These are phyloP conservation scores for Porites evermanni DNA, from an alignment of 92 coral and sea anemone genomes.

Conservation along the genomic window DNA sequence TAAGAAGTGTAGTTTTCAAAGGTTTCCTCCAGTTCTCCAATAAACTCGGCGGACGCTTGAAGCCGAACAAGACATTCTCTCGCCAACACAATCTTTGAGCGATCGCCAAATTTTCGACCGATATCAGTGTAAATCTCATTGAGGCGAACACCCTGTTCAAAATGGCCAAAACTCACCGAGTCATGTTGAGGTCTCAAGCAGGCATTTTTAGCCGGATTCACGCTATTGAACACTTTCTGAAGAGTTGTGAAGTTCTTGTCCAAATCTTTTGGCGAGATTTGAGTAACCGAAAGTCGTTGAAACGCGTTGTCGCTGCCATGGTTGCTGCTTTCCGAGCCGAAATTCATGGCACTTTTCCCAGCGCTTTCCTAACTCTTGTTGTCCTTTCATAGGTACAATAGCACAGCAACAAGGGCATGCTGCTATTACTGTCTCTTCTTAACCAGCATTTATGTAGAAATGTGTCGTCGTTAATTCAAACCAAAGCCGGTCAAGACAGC, in stretches of 20 bases:
- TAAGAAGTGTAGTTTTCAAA: slow-evolving; percentile 66
- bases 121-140: slow-evolving; percentile 74
- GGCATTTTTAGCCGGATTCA: slow-evolving; percentile 30
- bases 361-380: background rate
- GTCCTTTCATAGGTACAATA: slow-evolving; percentile 22
- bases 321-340: slow-evolving; percentile 31
- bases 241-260: slow-evolving; percentile 63
- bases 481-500: background rate
- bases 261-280: slow-evolving; percentile 60
- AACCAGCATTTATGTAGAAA: background rate
- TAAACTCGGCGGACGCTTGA: slow-evolving; percentile 66
- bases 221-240: slow-evolving; percentile 58
- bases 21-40: slow-evolving; percentile 68
- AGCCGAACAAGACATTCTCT: slow-evolving; percentile 81
- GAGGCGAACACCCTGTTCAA: slow-evolving; percentile 70
- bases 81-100: slow-evolving; percentile 71
- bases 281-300: slow-evolving; percentile 58
- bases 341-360: slow-evolving; percentile 39
- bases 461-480: background rate
- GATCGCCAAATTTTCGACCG: slow-evolving; percentile 73
- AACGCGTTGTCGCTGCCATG: slow-evolving; percentile 27
- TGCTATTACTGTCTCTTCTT: background rate
- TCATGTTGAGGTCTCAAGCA: slow-evolving; percentile 65
- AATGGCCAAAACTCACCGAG: slow-evolving; percentile 71
- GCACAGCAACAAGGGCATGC: slow-evolving; percentile 35